phyloP scores from a whole-genome alignment of 1,140 invertebrate genomes.

The Brachionus rotundiformis region DNA sequence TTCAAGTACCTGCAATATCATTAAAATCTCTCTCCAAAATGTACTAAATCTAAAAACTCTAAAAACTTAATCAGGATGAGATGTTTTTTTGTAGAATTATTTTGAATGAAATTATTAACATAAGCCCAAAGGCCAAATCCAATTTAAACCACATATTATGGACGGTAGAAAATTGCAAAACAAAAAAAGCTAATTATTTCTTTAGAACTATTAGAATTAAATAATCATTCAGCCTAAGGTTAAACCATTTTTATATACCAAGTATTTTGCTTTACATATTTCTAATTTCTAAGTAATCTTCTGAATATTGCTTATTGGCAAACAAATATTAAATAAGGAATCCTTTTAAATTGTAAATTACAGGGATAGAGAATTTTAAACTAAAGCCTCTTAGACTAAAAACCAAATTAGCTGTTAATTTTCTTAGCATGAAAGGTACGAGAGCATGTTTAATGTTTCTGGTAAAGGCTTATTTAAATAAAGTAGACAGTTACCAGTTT shows the following conservation, averaged over 20 bases:
- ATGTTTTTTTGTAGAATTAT: not conserved
- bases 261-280: too few relatives aligned
- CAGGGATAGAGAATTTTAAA: not conserved
- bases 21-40: not conserved
- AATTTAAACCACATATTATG: not conserved
- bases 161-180: not conserved
- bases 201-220: not conserved
- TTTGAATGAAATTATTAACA: too few relatives aligned
- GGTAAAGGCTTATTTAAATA: not conserved
- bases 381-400: not conserved
- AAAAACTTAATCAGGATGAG: not conserved
- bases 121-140: not conserved
- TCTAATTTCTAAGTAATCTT: too few relatives aligned
- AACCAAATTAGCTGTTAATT: not conserved
- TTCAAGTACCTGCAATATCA: not conserved
- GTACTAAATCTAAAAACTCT: not conserved
- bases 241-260: too few relatives aligned
- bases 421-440: not conserved
- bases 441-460: not conserved
- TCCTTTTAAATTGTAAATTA: not conserved
- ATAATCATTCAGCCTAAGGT: not conserved
- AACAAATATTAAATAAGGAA: too few relatives aligned
- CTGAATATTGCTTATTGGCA: too few relatives aligned
- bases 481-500: not conserved
- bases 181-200: not conserved